Base-by-base conservation (phyloP, 1,140 invertebrate genomes). In the Drosophila asahinai region DNA sequence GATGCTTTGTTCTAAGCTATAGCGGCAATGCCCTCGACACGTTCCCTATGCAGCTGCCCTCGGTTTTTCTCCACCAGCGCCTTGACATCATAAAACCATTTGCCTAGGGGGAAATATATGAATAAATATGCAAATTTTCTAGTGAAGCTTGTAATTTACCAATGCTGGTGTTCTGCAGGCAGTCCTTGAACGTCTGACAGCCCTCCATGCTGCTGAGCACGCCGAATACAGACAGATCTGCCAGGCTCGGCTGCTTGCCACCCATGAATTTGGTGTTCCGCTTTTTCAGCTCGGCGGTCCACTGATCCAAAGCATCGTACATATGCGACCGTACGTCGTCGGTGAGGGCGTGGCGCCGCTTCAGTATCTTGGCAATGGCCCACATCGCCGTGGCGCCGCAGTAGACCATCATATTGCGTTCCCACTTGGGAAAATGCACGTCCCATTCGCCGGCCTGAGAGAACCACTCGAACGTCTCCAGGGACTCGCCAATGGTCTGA, bases 121-220 rank as follows among this genome's bases (percentile, higher is more conserved):
- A 22, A 47, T 45, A 36, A 30, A 15, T 9, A 30, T 5, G 1
- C 19, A 19, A 8, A 17, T 5, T 8, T 8, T 38, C 1, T 2
- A 3, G 1, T 5, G 0, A 15, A 38, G 5, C 0, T 5, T 9
- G 1, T 4, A 4, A 38, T 47, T 68, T 74, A 58, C 92, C 93
- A 60, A 98, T 95, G 57, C 95, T 95, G 1, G 97, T 97, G 91
- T 97, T 94, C n/a, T 93, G 63, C 17, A 95, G 76, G 25, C 97
- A 93, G 92, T 99, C 99, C 83, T 96, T 93, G 92, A 99, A 99
- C 5, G 99, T 98, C 55, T 94, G 81, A 90, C 98, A 99, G 0
- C 99, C 99, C 94, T 99, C 98, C 90, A 99, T 99, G 86, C 98
- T 98, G 81, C 95, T 97, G 4, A 99, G 94, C 12, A 98, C 95